phyloP scores from a whole-genome alignment of 2,113 vertebrate species.

The Sinosuthora webbiana region DNA sequence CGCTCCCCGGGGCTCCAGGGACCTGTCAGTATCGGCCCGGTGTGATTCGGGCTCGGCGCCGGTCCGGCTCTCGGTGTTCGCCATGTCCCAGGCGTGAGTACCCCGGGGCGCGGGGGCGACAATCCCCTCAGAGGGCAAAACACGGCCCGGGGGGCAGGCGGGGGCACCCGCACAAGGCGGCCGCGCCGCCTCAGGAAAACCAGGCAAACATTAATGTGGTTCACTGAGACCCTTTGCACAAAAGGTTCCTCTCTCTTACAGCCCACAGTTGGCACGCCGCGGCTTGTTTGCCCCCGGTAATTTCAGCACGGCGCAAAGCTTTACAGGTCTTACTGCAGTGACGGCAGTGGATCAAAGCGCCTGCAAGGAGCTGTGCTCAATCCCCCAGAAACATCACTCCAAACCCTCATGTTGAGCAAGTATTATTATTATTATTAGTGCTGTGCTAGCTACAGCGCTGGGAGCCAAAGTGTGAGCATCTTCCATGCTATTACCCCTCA shows the following conservation, averaged over 20 bases:
- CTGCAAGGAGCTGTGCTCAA: not conserved
- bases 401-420: not conserved
- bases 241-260: not conserved
- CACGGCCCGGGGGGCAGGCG: not conserved
- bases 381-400: not conserved
- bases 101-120: not conserved
- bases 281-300: rapidly evolving
- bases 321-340: not conserved
- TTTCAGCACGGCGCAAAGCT: not conserved
- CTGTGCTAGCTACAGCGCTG: too few species aligned
- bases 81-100: conserved; percentile 71
- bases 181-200: not conserved
- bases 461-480: not conserved
- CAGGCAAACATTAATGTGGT: rapidly evolving
- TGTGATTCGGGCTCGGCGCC: not conserved
- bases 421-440: not conserved
- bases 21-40: too few species aligned
- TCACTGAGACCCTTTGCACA: rapidly evolving
- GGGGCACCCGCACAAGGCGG: not conserved
- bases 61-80: not conserved
- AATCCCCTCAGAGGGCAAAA: not conserved
- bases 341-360: not conserved
- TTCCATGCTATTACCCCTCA: too few species aligned
- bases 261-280: rapidly evolving
- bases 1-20: not conserved